These are phyloP conservation scores for Cyclargus thomasi DNA, from an alignment of 1,140 invertebrate genomes.

Conservation along the genomic window DNA sequence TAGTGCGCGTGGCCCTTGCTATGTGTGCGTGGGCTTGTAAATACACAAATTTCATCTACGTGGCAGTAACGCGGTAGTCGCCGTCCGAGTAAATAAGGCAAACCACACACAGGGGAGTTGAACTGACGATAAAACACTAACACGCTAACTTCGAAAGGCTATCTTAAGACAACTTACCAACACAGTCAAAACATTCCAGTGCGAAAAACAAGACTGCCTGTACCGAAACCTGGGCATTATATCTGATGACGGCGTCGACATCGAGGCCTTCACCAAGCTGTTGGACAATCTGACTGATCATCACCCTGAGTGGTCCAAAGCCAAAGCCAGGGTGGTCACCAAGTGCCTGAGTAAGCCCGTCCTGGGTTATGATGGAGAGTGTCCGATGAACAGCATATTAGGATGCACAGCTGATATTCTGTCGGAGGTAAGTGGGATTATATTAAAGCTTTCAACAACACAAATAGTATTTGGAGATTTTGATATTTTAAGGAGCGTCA, in stretches of 20 bases:
- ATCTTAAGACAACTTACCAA: not conserved
- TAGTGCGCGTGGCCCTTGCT: too few relatives aligned
- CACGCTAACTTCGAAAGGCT: too few relatives aligned
- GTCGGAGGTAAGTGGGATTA: conserved; percentile 48
- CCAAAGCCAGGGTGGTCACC: conserved; percentile 47
- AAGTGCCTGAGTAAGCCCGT: conserved; percentile 42
- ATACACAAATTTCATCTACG: too few relatives aligned
- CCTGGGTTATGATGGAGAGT: conserved; percentile 37
- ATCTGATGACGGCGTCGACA: conserved; percentile 37
- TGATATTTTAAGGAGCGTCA: too few relatives aligned
- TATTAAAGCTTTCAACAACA: conserved; percentile 1
- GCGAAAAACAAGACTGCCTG: conserved; percentile 51
- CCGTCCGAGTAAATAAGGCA: too few relatives aligned
- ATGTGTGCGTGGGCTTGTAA: too few relatives aligned
- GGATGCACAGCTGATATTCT: conserved; percentile 56
- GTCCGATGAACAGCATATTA: conserved; percentile 51
- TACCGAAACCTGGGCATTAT: conserved; percentile 47
- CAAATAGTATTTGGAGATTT: too few relatives aligned
- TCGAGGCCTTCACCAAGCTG: conserved; percentile 39
- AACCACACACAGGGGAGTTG: too few relatives aligned
- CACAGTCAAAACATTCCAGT: conserved; percentile 35
- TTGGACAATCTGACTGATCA: conserved; percentile 44
- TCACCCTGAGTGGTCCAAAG: conserved; percentile 41
- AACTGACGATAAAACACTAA: too few relatives aligned
- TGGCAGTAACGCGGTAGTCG: too few relatives aligned